Evolutionary conservation across 2,888 invertebrate species (phyloP), one percentile per base, ranked within the genome.

Genomic region (Synergus umbraculus): DNA sequence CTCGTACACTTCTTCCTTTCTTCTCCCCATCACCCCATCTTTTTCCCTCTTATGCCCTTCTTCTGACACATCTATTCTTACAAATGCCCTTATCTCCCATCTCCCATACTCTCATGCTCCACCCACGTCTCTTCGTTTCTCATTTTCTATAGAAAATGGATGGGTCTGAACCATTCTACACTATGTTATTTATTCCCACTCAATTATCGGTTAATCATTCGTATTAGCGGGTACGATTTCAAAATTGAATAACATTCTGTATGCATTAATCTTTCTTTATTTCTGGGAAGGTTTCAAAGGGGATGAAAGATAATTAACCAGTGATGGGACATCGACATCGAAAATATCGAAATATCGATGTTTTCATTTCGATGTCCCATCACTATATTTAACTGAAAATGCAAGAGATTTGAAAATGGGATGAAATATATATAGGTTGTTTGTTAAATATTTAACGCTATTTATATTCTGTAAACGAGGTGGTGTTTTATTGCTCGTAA

Each of bases 61-160:
- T 66, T 82, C 81, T 67, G 79, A 78, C 73, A 81, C 76, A 80
- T 83, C 66, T 76, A 77, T 81, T 77, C 83, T 78, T 80, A 78
- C 64, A 81, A 79, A 76, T 73, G 60, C 67, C n/a, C 69, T 66
- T 66, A 63, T 79, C 76, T 69, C 79, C 54, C 67, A 58, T 66
- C 76, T 67, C 79, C 77, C 63, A 78, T 65, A 63, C 76, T 79
- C 76, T 79, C 64, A 78, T 73, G 80, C 83, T 81, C 85, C 85
- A 84, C 85, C 84, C 82, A 84, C 82, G 78, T 78, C 65, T 69
- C 80, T 83, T 81, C 82, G 83, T 83, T 87, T 83, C 83, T 86
- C 85, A 84, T 87, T 88, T 87, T 87, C 84, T 84, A 80, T 58
- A 65, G 83, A 85, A 86, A 86, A 73, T 73, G 54, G 69, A 73